These are phyloP conservation scores for Tenualosa thibaudeaui DNA, from an alignment of 2,797 vertebrate species.

Conservation along the genomic window DNA sequence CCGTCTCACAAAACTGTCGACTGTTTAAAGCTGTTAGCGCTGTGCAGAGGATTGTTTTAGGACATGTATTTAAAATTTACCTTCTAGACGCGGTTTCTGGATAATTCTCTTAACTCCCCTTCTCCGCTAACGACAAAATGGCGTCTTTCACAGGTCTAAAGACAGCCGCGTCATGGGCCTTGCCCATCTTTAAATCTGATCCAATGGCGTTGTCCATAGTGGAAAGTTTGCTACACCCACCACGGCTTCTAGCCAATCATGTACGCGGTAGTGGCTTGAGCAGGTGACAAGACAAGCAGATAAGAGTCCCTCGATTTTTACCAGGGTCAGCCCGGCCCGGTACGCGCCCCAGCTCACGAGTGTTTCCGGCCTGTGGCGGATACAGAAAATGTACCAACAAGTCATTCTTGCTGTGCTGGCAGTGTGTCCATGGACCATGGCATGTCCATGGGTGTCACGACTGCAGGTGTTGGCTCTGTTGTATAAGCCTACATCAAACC, in stretches of 20 bases:
- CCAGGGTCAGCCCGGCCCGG: background rate
- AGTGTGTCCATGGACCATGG: background rate
- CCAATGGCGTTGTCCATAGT: conserved; percentile 50
- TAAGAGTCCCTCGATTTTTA: conserved; percentile 25
- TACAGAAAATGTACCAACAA: conserved; percentile 1
- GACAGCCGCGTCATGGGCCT: conserved; percentile 52
- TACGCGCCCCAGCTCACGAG: conserved; percentile 26
- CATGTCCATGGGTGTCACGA: background rate
- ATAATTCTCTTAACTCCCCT: conserved; percentile 55
- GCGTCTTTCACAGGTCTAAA: conserved; percentile 61
- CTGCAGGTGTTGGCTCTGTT: background rate
- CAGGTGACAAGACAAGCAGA: conserved; percentile 31
- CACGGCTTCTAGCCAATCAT: conserved; percentile 36
- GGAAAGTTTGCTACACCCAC: conserved; percentile 30
- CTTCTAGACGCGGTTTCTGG: conserved; percentile 58
- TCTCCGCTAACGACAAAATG: conserved; percentile 70
- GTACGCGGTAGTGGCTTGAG: background rate
- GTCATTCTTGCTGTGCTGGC: conserved; percentile 24
- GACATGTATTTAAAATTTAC: conserved; percentile 20
- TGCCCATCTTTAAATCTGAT: conserved; percentile 27
- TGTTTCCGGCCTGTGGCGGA: conserved; percentile 35
- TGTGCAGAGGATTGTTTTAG: background rate
- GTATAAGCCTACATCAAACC: background rate
- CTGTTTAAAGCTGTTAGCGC: background rate
- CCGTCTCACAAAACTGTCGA: background rate